Evolutionary conservation across 2,113 vertebrate genomes (phyloP).

Genomic region (Tringa solitaria): DNA sequence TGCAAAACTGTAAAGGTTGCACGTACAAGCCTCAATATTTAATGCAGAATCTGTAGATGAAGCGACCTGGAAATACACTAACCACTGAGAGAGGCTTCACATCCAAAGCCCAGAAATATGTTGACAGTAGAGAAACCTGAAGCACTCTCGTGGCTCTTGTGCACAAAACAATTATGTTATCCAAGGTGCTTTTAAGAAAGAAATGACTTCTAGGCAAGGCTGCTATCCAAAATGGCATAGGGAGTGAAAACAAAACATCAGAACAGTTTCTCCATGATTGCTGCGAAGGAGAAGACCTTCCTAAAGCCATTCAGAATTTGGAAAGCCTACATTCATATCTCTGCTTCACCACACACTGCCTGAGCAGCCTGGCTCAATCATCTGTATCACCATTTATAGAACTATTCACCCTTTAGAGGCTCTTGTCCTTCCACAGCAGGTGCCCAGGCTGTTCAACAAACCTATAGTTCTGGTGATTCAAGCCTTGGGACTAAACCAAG

Average conservation of each 20-base stretch:
- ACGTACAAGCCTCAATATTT: not conserved
- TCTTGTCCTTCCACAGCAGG: not conserved
- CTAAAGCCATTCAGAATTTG: not conserved
- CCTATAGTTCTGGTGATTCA: not conserved
- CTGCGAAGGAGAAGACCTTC: rapidly evolving
- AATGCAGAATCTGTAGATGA: not conserved
- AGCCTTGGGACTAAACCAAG: not conserved
- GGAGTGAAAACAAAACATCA: not conserved
- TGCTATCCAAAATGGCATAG: not conserved
- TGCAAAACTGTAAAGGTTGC: not conserved
- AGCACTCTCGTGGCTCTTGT: not conserved
- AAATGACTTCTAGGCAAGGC: not conserved
- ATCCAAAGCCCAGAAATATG: not conserved
- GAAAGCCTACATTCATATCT: not conserved
- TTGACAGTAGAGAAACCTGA: not conserved
- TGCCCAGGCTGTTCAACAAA: not conserved
- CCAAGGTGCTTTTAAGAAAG: not conserved
- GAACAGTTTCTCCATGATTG: not conserved
- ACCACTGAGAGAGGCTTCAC: not conserved
- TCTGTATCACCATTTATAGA: not conserved
- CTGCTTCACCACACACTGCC: not conserved
- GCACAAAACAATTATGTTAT: not conserved
- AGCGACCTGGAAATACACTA: not conserved
- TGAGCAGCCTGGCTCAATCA: not conserved
- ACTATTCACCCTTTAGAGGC: not conserved